Percentiles rank a stretch among this genome's conserved stretches.
Evolutionary conservation across 1,140 invertebrate species (phyloP).

Genomic region (Portunus trituberculatus): DNA sequence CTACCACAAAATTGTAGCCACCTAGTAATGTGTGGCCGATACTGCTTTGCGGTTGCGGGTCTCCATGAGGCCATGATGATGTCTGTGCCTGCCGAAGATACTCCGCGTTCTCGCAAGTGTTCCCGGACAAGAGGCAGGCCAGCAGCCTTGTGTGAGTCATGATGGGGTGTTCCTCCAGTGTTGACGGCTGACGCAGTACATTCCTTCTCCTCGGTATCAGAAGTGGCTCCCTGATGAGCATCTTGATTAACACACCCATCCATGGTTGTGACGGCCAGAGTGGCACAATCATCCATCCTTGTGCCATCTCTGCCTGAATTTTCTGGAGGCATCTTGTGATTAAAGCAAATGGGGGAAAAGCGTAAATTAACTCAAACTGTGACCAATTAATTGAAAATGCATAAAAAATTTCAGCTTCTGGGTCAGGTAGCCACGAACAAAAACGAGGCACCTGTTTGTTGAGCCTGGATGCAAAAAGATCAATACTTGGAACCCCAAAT

Average conservation of each 20-base stretch:
- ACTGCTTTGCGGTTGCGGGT: background rate
- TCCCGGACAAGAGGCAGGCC: slow-evolving; percentile 29
- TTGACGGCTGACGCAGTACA: background rate
- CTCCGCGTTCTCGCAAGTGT: background rate
- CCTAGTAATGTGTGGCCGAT: background rate
- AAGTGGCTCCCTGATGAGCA: background rate
- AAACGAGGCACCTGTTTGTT: slow-evolving; percentile 42
- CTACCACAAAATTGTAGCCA: slow-evolving; percentile 16
- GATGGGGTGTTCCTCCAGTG: slow-evolving; percentile 27
- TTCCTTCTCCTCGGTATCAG: background rate
- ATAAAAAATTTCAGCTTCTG: slow-evolving; percentile 50
- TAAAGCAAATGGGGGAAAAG: slow-evolving; percentile 27
- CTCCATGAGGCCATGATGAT: slow-evolving; percentile 22
- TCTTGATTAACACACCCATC: background rate
- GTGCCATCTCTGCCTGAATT: background rate
- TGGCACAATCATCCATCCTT: slow-evolving; percentile 16
- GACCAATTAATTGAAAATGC: slow-evolving; percentile 39
- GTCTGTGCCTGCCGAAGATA: slow-evolving; percentile 7
- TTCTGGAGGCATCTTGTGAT: slow-evolving; percentile 35
- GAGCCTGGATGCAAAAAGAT: background rate
- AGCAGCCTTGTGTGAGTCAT: background rate
- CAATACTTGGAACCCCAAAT: too few species aligned
- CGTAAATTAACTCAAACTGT: slow-evolving; percentile 43
- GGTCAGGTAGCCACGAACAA: slow-evolving; percentile 49
- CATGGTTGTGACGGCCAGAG: slow-evolving; percentile 15